Base-by-base conservation (phyloP, 2,888 invertebrate genomes). In the Camponotus fellah region DNA sequence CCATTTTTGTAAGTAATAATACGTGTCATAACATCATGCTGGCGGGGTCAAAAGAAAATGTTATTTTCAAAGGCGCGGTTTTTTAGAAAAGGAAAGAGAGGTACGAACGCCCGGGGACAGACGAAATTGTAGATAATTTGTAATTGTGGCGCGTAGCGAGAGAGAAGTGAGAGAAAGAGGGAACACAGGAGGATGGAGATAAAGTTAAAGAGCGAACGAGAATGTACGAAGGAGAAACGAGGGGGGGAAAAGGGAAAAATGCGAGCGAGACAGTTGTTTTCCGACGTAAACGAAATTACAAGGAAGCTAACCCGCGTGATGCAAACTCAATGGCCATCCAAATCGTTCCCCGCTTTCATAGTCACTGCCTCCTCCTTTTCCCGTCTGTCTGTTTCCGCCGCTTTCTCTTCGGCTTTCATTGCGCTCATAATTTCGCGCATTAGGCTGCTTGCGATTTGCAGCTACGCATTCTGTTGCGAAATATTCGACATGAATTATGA, bases 61-160 rank as follows among this genome's bases (percentile, higher is more conserved):
- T 71, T 68, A 8, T 68, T 65, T 72, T 74, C 5, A 26, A 64
- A 40, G 64, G 58, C 43, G 62, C 75, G 43, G 26, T 26, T 26
- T 26, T 26, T 26, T 26, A 17, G 49, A 1, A 12, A 12, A 12
- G 3, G 43, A 12, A 14, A 8, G n/a, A n/a, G 17, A 0, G 49
- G 2, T 68, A 81, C 85, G 88, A 87, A 88, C 68, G 82, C 66
- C 49, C 80, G 74, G 76, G 83, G 74, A 83, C 66, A 85, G 84
- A 87, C 87, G 85, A 86, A 91, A 91, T 91, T 90, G 87, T 88
- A 87, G 87, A 88, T 91, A 90, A 91, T 91, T 91, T 86, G 86
- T 89, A 91, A 91, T 91, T 89, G 90, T 85, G 80, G 83, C n/a
- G n/a, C 76, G 58, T 68, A 80, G 64, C 66, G 71, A 72, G 34